Base-by-base conservation (phyloP, 1,140 invertebrate species). In the Tetramorium alpestre region DNA sequence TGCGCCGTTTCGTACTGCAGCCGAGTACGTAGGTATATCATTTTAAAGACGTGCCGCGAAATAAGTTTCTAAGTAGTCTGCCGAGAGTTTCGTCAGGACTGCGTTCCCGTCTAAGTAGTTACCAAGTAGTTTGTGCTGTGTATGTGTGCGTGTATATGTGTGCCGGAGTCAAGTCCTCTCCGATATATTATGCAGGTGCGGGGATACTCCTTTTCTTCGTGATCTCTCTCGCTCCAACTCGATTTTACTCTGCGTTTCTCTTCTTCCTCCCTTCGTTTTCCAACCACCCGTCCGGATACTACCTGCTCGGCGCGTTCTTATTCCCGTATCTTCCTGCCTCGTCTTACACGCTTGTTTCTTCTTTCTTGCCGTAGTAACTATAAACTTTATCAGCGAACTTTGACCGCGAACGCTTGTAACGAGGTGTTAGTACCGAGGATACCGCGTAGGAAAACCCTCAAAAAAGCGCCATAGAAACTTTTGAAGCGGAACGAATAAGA, bases 61-160 rank as follows among this genome's bases (percentile, higher is more conserved):
- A 94, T 94, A 94, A 94, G 93, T 94, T 94, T 94, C 92, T 94
- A 94, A 94, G 93, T 94, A 94, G 94, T 94, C 92, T 92, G 90
- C 91, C 91, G 92, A 93, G 93, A 94, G 92, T 94, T 94, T 94
- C 88, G 93, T 93, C 93, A 93, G 92, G 91, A 91, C 90, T 87
- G 90, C 91, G 88, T 90, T 92, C 89, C 89, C 90, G 89, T 92
- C 93, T 94, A 94, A 94, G 93, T 93, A 94, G 93, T 94, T 94
- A 92, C 80, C 93, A 94, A 94, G 93, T 94, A 94, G 93, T 94
- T 94, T 94, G 92, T 92, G 92, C 91, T 90, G 33, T 33, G 33
- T 33, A 33, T 33, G 33, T 33, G 33, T 33, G 33, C 33, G 33
- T 33, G 33, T 33, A 33, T 33, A 33, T 33, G 33, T 33, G 33